Conservation (phyloP, 23 tunicate species). For the Aplidium turbinatum region DNA sequence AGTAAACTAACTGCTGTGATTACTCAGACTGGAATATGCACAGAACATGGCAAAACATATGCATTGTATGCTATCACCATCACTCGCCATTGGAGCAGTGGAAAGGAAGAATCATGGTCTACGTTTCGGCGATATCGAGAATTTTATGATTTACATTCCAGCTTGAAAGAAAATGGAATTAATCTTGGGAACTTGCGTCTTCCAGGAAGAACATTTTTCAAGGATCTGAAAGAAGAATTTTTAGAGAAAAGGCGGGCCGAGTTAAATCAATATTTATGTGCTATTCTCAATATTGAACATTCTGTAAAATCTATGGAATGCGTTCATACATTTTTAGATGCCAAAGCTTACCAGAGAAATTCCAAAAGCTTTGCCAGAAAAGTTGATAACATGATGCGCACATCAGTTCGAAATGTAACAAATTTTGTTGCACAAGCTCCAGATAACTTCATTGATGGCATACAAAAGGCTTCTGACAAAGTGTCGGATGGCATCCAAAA, state of each 20-base stretch:
- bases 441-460: slow-evolving; percentile 84
- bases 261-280: slow-evolving; percentile 58
- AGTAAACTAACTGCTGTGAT: slow-evolving; percentile 68
- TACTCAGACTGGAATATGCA: slow-evolving; percentile 92
- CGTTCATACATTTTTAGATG: slow-evolving; percentile 81
- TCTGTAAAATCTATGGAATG: slow-evolving; percentile 67
- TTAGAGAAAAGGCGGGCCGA: slow-evolving; percentile 73
- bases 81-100: slow-evolving; percentile 49
- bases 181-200: slow-evolving; percentile 60
- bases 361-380: slow-evolving; percentile 75
- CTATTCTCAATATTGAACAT: slow-evolving; percentile 53
- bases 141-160: slow-evolving; percentile 78
- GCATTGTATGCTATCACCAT: slow-evolving; percentile 90
- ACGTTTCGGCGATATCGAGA: slow-evolving; percentile 91
- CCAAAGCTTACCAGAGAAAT: slow-evolving; percentile 86
- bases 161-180: slow-evolving; percentile 83
- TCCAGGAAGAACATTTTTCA: slow-evolving; percentile 88
- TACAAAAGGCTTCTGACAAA: slow-evolving; percentile 82
- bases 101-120: slow-evolving; percentile 75
- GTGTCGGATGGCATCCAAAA: slow-evolving; percentile 70
- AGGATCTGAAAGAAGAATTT: slow-evolving; percentile 85
- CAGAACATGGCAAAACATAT: slow-evolving; percentile 90
- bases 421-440: slow-evolving; percentile 89
- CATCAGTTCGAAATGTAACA: slow-evolving; percentile 63
- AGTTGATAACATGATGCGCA: slow-evolving; percentile 81